These are phyloP conservation scores for Coregonus suidteri DNA, from an alignment of 2,797 vertebrate species.

Conservation along the genomic window DNA sequence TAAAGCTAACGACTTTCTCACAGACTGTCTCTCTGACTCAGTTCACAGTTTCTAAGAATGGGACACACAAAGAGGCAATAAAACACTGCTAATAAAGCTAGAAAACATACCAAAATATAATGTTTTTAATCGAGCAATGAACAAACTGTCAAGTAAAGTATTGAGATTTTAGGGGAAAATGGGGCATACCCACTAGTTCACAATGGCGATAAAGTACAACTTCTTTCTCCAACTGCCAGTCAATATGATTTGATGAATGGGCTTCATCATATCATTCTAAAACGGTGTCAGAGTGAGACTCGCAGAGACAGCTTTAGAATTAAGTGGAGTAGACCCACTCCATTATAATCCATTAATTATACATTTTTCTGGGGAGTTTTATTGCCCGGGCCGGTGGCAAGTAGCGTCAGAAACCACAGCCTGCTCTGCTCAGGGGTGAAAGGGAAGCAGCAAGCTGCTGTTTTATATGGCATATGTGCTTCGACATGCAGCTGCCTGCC, in stretches of 20 bases:
- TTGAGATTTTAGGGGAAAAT: too few relatives aligned
- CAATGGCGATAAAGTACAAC: too few relatives aligned
- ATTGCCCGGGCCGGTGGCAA: slow-evolving; percentile 39
- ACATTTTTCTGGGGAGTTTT: slow-evolving; percentile 54
- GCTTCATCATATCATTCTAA: background rate
- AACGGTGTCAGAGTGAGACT: slow-evolving; percentile 14
- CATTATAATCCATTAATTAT: slow-evolving; percentile 38
- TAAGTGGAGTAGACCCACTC: slow-evolving; percentile 57
- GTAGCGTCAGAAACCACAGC: slow-evolving; percentile 28
- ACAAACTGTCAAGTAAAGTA: background rate
- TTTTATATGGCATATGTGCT: slow-evolving; percentile 54
- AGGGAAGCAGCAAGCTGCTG: slow-evolving; percentile 31
- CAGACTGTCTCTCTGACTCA: slow-evolving; percentile 26
- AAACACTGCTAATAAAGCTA: slow-evolving; percentile 24
- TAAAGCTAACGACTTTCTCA: slow-evolving; percentile 60
- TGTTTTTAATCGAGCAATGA: background rate
- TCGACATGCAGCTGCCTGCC: slow-evolving; percentile 40
- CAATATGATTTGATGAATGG: too few relatives aligned
- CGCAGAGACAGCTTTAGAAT: slow-evolving; percentile 42
- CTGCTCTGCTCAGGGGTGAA: slow-evolving; percentile 22
- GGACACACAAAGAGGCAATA: slow-evolving; percentile 29
- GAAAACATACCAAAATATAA: background rate
- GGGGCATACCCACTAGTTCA: too few relatives aligned
- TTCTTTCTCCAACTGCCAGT: too few relatives aligned
- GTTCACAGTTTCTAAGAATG: slow-evolving; percentile 20